These are phyloP conservation scores for Autographa pulchrina DNA, from an alignment of 2,888 invertebrate genomes.

Conservation along the genomic window DNA sequence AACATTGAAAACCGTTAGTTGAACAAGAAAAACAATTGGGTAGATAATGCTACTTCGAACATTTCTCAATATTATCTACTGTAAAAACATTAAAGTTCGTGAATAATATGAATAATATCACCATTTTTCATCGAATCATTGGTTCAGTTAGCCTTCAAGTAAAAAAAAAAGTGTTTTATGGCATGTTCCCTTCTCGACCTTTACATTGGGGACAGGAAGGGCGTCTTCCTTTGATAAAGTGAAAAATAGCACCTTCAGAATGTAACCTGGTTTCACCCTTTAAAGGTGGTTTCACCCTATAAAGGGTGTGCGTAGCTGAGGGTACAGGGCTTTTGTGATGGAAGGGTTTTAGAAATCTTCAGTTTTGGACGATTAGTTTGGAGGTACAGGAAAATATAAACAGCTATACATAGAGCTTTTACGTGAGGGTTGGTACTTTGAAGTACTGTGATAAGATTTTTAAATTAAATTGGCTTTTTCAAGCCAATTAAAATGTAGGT, in stretches of 20 bases:
- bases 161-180: constrained; percentile 79
- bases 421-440: constrained; percentile 7
- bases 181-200: constrained; percentile 80
- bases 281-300: constrained; percentile 40
- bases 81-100: constrained; percentile 53
- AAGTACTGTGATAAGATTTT: background rate
- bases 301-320: constrained; percentile 61
- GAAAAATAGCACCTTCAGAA: constrained; percentile 84
- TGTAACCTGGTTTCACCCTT: constrained; percentile 75
- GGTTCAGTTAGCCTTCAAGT: constrained; percentile 69
- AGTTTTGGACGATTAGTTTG: constrained; percentile 52
- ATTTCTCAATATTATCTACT: constrained; percentile 38
- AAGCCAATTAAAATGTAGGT: background rate
- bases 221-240: constrained; percentile 85
- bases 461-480: background rate
- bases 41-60: constrained; percentile 27
- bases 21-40: constrained; percentile 11
- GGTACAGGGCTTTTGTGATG: constrained; percentile 66
- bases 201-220: constrained; percentile 81
- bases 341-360: constrained; percentile 64
- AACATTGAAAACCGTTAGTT: background rate
- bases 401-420: background rate
- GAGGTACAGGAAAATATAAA: constrained; percentile 15
- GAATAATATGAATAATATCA: constrained; percentile 62
- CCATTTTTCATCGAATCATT: constrained; percentile 66